Evolutionary conservation across 1,140 invertebrate species (phyloP).

Genomic region (Planococcus citri): DNA sequence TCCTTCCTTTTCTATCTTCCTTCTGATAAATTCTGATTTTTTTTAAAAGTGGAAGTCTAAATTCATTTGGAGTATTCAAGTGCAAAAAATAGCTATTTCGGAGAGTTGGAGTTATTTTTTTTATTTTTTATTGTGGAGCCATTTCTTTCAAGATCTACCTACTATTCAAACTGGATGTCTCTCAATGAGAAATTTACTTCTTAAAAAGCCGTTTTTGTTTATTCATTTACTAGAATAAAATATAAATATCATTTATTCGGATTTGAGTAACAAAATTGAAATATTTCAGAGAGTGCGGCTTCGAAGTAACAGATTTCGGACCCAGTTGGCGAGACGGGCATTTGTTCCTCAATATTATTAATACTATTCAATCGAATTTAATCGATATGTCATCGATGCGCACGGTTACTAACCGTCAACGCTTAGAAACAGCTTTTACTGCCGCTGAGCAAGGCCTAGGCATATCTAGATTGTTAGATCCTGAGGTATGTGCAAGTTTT

Average conservation of each 20-base stretch:
- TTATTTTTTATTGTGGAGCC: too few species aligned
- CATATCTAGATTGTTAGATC: constrained; percentile 82
- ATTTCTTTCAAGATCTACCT: too few species aligned
- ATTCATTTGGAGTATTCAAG: too few species aligned
- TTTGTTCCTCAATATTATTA: constrained; percentile 91
- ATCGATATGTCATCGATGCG: constrained; percentile 73
- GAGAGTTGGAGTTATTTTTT: too few species aligned
- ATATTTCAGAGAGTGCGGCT: constrained; percentile 58
- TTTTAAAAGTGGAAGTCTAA: too few species aligned
- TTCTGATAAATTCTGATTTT: too few species aligned
- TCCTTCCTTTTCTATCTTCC: too few species aligned
- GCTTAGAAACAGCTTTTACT: constrained; percentile 86
- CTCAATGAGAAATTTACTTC: too few species aligned
- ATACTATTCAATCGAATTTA: constrained; percentile 85
- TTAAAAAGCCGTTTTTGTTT: constrained; percentile 14
- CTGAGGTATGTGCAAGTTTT: constrained; percentile 48
- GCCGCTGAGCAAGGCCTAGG: constrained; percentile 85
- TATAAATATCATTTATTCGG: too few species aligned
- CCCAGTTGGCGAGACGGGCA: constrained; percentile 93
- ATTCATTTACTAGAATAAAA: background rate
- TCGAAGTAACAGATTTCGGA: constrained; percentile 88
- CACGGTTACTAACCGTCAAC: constrained; percentile 59
- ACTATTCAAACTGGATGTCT: too few species aligned
- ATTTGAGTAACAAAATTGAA: background rate
- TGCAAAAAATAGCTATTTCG: too few species aligned